phyloP scores from a whole-genome alignment of 2,797 vertebrate species.

The Takifugu ocellatus region DNA sequence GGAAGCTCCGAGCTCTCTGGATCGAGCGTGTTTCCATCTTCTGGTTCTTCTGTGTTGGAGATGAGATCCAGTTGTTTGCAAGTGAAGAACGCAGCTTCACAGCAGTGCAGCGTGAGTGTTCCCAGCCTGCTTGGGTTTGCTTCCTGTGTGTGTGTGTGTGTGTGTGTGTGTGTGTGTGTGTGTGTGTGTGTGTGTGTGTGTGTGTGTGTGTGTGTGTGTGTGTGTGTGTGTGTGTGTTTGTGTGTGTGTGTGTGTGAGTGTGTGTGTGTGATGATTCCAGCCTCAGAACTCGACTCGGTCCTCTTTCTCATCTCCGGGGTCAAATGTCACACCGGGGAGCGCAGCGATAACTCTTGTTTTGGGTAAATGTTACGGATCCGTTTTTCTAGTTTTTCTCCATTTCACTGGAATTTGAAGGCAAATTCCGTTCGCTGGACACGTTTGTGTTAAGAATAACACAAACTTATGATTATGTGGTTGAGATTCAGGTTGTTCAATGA shows the following conservation, averaged over 20 bases:
- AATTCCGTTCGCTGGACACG: neutral
- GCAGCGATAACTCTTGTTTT: too few relatives aligned
- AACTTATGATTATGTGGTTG: too few relatives aligned
- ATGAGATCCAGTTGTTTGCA: conserved; percentile 78
- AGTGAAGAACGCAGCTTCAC: conserved; percentile 62
- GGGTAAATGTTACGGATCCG: too few relatives aligned
- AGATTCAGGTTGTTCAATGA: too few relatives aligned
- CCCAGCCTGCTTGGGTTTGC: conserved; percentile 6
- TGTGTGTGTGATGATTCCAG: too few relatives aligned
- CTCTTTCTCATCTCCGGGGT: conserved; percentile 1
- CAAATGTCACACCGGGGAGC: conserved; percentile 1
- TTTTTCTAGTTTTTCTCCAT: neutral
- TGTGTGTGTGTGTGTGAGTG: conserved; percentile 5
- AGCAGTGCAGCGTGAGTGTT: conserved; percentile 70
- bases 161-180: conserved; percentile 1
- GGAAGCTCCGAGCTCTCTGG: conserved; percentile 16
- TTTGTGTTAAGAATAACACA: neutral
- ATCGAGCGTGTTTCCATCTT: neutral
- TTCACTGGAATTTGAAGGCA: neutral
- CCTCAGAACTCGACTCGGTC: too few relatives aligned
- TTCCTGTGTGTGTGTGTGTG: neutral
- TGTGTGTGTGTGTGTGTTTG: neutral
- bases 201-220: conserved; percentile 11
- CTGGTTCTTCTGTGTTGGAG: conserved; percentile 38
- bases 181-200: conserved; percentile 3